Evolutionary conservation across 2,113 vertebrate species (phyloP).

Genomic region (Phrynosoma blainvillii): DNA sequence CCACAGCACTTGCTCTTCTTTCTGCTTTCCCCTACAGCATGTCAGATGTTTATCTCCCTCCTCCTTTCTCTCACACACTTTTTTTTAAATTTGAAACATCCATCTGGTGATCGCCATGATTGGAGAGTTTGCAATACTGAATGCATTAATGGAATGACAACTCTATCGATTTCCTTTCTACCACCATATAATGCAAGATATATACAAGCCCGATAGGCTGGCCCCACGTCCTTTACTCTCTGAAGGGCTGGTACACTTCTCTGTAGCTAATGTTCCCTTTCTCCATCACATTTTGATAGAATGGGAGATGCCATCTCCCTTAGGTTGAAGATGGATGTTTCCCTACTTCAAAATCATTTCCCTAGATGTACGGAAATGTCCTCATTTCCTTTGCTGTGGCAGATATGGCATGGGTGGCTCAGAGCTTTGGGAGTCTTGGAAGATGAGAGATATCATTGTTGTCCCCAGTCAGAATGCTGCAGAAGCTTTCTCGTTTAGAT

Average conservation of each 20-base stretch:
- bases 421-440: background rate
- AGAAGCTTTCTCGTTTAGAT: conserved; percentile 1
- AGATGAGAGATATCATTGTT: background rate
- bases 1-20: background rate
- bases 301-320: conserved; percentile 30
- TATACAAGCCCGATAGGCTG: conserved; percentile 4
- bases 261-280: conserved; percentile 30
- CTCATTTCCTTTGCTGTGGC: conserved; percentile 13
- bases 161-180: conserved; percentile 51
- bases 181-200: conserved; percentile 37
- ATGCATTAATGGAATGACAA: conserved; percentile 49
- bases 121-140: conserved; percentile 8
- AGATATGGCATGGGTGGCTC: conserved; percentile 9
- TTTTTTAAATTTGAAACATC: conserved; percentile 59
- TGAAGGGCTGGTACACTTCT: conserved; percentile 40
- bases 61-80: background rate
- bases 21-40: conserved; percentile 8
- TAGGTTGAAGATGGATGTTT: conserved; percentile 22
- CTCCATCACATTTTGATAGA: conserved; percentile 38
- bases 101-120: conserved; percentile 41
- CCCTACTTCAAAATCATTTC: background rate
- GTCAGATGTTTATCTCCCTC: conserved; percentile 43
- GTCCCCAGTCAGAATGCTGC: background rate
- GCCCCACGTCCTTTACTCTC: conserved; percentile 41
- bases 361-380: background rate